Evolutionary conservation across 1,140 invertebrate genomes (phyloP).

Genomic region (Triops cancriformis): DNA sequence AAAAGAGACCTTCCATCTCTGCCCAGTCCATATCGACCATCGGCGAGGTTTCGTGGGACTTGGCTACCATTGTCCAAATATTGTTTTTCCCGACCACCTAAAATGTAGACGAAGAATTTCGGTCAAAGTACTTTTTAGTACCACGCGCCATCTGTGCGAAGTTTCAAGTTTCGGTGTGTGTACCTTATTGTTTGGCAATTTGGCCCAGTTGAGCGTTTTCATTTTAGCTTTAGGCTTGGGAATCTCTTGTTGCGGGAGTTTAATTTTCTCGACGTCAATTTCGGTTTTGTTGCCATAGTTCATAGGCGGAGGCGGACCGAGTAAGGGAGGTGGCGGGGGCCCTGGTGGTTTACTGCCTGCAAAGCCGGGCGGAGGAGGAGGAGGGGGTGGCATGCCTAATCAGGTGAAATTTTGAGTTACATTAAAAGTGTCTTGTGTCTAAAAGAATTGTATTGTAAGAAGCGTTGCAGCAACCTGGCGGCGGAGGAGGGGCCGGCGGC

Average conservation of each 20-base stretch:
- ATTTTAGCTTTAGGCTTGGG: conserved; percentile 84
- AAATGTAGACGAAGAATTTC: conserved; percentile 21
- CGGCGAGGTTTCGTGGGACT: conserved; percentile 68
- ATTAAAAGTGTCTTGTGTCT: not conserved
- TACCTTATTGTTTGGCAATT: conserved; percentile 77
- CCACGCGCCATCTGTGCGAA: no score
- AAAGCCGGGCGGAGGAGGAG: conserved; percentile 40
- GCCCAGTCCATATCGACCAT: conserved; percentile 77
- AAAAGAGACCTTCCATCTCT: conserved; percentile 85
- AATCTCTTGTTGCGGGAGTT: conserved; percentile 73
- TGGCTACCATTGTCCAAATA: conserved; percentile 83
- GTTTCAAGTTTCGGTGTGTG: conserved; percentile 27
- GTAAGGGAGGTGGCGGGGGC: conserved; percentile 38
- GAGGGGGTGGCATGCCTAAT: conserved; percentile 38
- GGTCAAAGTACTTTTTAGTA: no score
- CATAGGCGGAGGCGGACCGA: conserved; percentile 38
- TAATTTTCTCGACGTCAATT: conserved; percentile 32
- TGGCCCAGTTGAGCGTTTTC: conserved; percentile 92
- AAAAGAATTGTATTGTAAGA: not conserved
- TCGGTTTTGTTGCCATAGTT: conserved; percentile 34
- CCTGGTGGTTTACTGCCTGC: conserved; percentile 33
- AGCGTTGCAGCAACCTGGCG: conserved; percentile 25
- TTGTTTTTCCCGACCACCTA: conserved; percentile 75
- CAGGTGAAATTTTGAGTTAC: not conserved
- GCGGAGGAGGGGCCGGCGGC: conserved; percentile 39